Base-by-base conservation (phyloP, 2,888 invertebrate genomes). In the Caenorhabditis uteleia region DNA sequence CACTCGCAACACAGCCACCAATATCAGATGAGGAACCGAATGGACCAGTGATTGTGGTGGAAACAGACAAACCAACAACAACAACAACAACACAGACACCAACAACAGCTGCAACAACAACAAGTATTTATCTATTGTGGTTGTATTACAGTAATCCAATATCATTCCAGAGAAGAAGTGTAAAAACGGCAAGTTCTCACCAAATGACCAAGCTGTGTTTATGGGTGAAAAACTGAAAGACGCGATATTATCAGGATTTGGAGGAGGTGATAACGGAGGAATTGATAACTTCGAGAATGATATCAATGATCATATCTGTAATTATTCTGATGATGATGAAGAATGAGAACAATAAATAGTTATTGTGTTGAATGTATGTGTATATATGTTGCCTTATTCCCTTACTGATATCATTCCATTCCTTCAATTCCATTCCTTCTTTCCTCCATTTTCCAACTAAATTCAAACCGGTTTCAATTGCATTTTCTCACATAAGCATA, bases 171-270 rank as follows among this genome's bases (percentile, higher is more conserved):
- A 44, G 40, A 57, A 48, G 39, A 54, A 54, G 34, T 70, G 70
- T 47, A 65, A 51, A 29, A 50, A 44, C 20, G 38, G 39, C 1
- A 65, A 65, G 33, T 39, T 68, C 20, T 65, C 71, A 3, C 74
- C 74, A 2, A 74, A 74, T 33, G 61, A 70, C 25, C 71, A 70
- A 31, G 71, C 74, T 12, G 68, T 74, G 20, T 47, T 38, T 8
- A 72, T 72, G 70, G 74, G 74, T 25, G 67, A 72, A 18, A 74
- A 74, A 46, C 49, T 74, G 51, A 71, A 71, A 53, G 49, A 71
- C 39, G 50, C 68, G 26, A 74, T 70, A 10, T n/a, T 65, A 8
- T 58, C 61, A 21, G 69, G 66, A 26, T 69, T 71, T 23, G 64
- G 66, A 26, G 53, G 56, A 2, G 66, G 46, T 18, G 54, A 59